Base-by-base conservation (phyloP, 53 echinoderm and acorn worm genomes). In the Antedon mediterranea region DNA sequence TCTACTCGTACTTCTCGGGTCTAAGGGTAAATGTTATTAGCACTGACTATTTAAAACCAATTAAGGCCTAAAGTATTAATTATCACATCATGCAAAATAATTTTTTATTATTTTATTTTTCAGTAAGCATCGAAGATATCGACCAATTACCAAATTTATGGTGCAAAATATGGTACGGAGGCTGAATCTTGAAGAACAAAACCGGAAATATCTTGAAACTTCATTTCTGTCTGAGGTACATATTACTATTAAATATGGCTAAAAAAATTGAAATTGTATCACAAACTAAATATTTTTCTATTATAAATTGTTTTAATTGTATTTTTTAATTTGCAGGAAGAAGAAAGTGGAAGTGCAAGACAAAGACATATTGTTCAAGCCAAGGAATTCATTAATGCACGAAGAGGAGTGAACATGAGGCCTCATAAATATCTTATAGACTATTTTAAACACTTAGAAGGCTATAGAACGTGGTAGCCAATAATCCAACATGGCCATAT, bases 161-260 rank as follows among this genome's bases (percentile, higher is more conserved):
- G 78, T 91, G 37, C 86, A 73, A 71, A 94, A 90, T 78, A 13
- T 89, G 34, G 75, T 81, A 74, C 81, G 85, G 72, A 84, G 90
- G 78, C 81, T 94, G 42, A 85, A 79, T 5, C 78, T 88, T 32
- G 90, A 94, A 72, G 86, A 86, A 43, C 90, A 94, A 75, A 94
- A 94, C 84, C 88, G 86, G 7, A 73, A 43, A 15, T 73, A 90
- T 32, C 73, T 94, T 30, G 80, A 82, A 76, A 85, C 31, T 76
- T 89, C 94, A 31, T 94, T 86, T 31, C 73, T 94, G 71, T 89
- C 89, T 27, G 82, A 33, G 74, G 92, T 91, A 74, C 34, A 77
- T 30, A 83, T 29, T 7, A n/a, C n/a, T n/a, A n/a, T n/a, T n/a
- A n/a, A n/a, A n/a, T n/a, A n/a, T n/a, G n/a, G n/a, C n/a, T n/a